Evolutionary conservation across 2,888 invertebrate genomes (phyloP).

Genomic region (Rotaria sp.): DNA sequence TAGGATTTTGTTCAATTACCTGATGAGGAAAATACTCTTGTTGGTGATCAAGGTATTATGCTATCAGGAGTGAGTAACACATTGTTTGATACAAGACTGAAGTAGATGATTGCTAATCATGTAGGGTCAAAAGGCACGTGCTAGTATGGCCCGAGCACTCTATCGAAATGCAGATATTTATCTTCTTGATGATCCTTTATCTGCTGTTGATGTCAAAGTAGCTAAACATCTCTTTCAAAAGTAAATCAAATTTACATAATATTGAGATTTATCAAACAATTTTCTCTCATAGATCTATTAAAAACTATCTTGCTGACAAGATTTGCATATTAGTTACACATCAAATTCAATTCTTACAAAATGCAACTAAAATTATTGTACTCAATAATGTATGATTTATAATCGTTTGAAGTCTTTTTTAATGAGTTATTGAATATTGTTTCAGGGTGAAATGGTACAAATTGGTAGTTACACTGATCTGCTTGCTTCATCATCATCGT

Average conservation of each 20-base stretch:
- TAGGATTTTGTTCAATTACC: conserved; percentile 16
- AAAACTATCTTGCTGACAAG: conserved; percentile 64
- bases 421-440: too few relatives aligned
- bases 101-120: background rate
- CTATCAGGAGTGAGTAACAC: background rate
- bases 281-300: conserved; percentile 41
- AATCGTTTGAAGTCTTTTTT: too few relatives aligned
- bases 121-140: background rate
- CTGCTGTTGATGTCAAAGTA: conserved; percentile 85
- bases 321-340: conserved; percentile 73
- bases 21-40: background rate
- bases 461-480: background rate
- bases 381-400: background rate
- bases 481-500: background rate
- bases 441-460: background rate
- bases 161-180: conserved; percentile 76
- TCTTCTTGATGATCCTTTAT: conserved; percentile 78
- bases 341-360: conserved; percentile 67
- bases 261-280: background rate
- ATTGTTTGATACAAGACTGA: background rate
- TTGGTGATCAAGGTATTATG: conserved; percentile 25
- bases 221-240: conserved; percentile 78
- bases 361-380: conserved; percentile 49
- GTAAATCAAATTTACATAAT: conserved; percentile 48
- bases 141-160: conserved; percentile 60